Percentiles rank a stretch among this genome's conserved stretches.
These are phyloP conservation scores for Epinotia brunnichana DNA, from an alignment of 2,888 invertebrate genomes.

Conservation along the genomic window DNA sequence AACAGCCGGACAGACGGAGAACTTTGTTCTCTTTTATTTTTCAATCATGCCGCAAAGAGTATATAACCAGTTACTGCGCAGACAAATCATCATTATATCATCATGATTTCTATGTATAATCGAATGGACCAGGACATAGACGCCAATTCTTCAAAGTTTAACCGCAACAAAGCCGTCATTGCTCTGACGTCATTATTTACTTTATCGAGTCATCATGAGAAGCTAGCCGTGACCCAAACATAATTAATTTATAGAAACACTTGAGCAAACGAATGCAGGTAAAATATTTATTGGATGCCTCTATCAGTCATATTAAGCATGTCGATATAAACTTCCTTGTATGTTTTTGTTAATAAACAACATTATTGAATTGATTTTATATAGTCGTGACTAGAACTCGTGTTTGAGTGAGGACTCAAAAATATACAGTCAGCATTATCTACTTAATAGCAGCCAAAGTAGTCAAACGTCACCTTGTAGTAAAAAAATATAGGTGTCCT, in stretches of 20 bases:
- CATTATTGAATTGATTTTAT: background rate
- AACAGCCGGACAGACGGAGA: too few relatives aligned
- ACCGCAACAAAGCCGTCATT: constrained; percentile 43
- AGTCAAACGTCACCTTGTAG: too few relatives aligned
- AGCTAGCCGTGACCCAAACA: constrained; percentile 44
- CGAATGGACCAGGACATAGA: constrained; percentile 33
- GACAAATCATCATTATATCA: constrained; percentile 3
- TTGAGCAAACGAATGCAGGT: constrained; percentile 30
- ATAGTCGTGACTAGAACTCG: background rate
- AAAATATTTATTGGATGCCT: constrained; percentile 25
- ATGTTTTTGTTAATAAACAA: background rate
- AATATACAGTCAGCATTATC: too few relatives aligned
- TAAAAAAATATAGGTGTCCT: too few relatives aligned
- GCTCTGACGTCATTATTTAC: constrained; percentile 49
- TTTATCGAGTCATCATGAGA: constrained; percentile 46
- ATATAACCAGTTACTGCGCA: background rate
- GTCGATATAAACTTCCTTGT: constrained; percentile 26
- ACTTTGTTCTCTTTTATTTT: too few relatives aligned
- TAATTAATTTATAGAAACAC: constrained; percentile 29
- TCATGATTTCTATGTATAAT: background rate
- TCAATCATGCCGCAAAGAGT: too few relatives aligned
- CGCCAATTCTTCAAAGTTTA: constrained; percentile 27
- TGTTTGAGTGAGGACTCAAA: too few relatives aligned
- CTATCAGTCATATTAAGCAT: background rate
- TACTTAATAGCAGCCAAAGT: too few relatives aligned